Conservation (phyloP, 2,113 vertebrate species). For the Struthio camelus region DNA sequence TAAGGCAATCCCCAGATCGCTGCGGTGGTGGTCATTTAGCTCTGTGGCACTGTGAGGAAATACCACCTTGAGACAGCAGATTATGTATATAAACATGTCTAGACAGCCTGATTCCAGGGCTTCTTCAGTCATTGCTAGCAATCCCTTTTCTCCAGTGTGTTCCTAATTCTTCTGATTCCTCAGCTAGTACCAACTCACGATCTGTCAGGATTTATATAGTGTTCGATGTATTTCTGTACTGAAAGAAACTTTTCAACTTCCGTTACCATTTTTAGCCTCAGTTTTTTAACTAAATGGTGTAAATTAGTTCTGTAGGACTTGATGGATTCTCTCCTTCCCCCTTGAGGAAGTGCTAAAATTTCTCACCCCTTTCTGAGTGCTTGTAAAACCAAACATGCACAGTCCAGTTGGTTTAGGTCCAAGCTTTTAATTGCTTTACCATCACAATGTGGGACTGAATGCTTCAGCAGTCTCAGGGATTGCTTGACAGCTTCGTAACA, state of each 20-base stretch:
- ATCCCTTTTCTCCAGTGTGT: not conserved
- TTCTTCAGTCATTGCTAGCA: not conserved
- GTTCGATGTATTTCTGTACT: not conserved
- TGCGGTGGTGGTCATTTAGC: not conserved
- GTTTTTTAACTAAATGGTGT: slow-evolving; percentile 42
- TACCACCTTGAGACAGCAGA: not conserved
- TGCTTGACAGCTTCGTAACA: slow-evolving; percentile 35
- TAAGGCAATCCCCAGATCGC: not conserved
- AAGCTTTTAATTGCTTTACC: slow-evolving; percentile 55
- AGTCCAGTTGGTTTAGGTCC: slow-evolving; percentile 52
- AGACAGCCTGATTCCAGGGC: not conserved
- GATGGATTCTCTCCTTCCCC: slow-evolving; percentile 35
- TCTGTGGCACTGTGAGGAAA: accelerated
- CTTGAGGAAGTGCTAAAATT: slow-evolving; percentile 48
- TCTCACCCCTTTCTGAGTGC: slow-evolving; percentile 34
- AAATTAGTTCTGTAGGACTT: slow-evolving; percentile 57
- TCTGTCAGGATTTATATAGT: not conserved
- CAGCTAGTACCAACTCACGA: not conserved
- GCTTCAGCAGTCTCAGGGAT: not conserved
- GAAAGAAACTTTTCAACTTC: slow-evolving; percentile 10
- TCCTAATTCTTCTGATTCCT: slow-evolving; percentile 21
- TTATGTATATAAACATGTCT: not conserved
- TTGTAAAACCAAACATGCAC: slow-evolving; percentile 50
- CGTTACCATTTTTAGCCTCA: slow-evolving; percentile 21
- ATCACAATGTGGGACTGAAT: not conserved